phyloP scores from a whole-genome alignment of 2,113 vertebrate genomes.

The Amblyornis subalaris region DNA sequence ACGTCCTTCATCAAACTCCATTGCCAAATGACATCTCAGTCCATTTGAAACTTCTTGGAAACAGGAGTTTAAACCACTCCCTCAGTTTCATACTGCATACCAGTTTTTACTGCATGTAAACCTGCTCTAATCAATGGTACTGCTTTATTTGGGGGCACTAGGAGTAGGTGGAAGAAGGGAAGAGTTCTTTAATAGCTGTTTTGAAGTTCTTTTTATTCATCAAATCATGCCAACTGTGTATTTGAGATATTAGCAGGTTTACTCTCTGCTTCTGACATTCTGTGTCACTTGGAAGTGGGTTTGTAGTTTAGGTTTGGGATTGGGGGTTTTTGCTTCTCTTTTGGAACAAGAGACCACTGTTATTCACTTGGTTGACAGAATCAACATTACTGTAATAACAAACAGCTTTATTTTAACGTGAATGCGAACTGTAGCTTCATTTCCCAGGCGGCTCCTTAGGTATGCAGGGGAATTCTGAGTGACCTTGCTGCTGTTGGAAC shows the following conservation, averaged over 20 bases:
- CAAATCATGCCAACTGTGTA: not conserved
- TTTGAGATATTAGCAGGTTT: not conserved
- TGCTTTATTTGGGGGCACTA: not conserved
- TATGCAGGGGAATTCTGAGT: not conserved
- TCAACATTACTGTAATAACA: accelerated
- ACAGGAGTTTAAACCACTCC: not conserved
- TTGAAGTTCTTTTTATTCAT: not conserved
- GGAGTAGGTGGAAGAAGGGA: not conserved
- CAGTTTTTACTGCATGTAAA: not conserved
- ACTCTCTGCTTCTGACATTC: not conserved
- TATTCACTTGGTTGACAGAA: not conserved
- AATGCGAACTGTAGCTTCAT: not conserved
- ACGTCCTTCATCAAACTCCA: not conserved
- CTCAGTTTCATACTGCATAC: not conserved
- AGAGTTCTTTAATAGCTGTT: not conserved
- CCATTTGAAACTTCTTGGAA: not conserved
- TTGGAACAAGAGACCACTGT: not conserved
- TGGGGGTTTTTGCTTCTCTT: not conserved
- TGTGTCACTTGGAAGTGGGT: not conserved
- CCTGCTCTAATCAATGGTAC: not conserved
- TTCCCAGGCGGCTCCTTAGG: not conserved
- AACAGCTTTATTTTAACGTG: not conserved
- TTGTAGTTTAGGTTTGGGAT: not conserved
- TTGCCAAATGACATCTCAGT: not conserved
- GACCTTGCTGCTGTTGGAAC: not conserved